Evolutionary conservation across 1,140 invertebrate species (phyloP), one percentile per base, ranked within the genome.

Genomic region (Stegodyphus mimosarum): DNA sequence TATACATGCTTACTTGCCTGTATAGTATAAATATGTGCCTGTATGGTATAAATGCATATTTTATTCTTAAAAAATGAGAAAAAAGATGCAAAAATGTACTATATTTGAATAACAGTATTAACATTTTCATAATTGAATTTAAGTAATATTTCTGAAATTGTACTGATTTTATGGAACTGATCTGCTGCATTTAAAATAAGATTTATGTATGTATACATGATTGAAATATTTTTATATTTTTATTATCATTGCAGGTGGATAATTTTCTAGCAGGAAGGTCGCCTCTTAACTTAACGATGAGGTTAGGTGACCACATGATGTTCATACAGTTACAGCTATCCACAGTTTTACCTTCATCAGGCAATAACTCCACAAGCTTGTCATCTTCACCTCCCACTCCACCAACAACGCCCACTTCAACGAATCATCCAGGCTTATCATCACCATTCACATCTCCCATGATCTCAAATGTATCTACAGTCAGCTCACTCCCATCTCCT

Each of bases 281-380:
- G 50, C 97, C 97, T 15, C 91, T 98, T 49, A 98, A 98, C 90
- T 92, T 98, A 72, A 98, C 96, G 64, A 98, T 98, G 96, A 93
- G 96, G 83, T 92, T 98, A 13, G 96, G 96, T 48, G 96, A 98
- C 90, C 96, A 98, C 91, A 97, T 98, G 95, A 98, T 98, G 96
- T 93, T 98, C 79, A 97, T 98, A 81, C 96, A 98, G 90, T 91
- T 98, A 63, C 96, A 98, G 90, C 91, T 98, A 75, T 97, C 96
- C 69, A 97, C 96, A 13, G 94, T 78, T 50, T 67, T 18, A 71
- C 71, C 77, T 79, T 73, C 88, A 77, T 51, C 71, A 87, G 76
- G 87, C 69, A 81, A 83, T 76, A 86, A 86, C 67, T 73, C 87
- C 86, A 80, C 87, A 48, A 86, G 88, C 72, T 79, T 51, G 50